Conservation (phyloP, 1,140 invertebrate species). For the Drosophila sproati region DNA sequence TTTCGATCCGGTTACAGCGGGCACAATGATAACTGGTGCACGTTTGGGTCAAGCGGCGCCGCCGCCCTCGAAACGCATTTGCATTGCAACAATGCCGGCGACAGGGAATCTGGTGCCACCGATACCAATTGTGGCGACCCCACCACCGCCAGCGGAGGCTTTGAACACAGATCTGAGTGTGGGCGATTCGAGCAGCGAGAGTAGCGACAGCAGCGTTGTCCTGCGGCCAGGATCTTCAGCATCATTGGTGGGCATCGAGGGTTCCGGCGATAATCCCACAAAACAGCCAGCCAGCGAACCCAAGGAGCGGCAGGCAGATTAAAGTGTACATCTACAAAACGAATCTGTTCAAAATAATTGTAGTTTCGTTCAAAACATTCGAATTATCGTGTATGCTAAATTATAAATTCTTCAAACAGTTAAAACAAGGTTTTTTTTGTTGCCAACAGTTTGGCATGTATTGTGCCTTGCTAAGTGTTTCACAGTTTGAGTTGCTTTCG, state of each 20-base stretch:
- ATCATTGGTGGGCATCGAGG: constrained; percentile 49
- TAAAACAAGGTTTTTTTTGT: neutral
- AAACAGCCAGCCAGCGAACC: constrained; percentile 10
- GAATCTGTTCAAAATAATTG: constrained; percentile 55
- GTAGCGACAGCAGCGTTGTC: constrained; percentile 69
- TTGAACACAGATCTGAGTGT: constrained; percentile 49
- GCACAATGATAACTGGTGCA: constrained; percentile 64
- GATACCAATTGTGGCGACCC: constrained; percentile 19
- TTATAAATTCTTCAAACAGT: constrained; percentile 55
- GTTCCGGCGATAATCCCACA: constrained; percentile 54
- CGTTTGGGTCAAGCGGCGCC: constrained; percentile 68
- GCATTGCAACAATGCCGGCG: constrained; percentile 37
- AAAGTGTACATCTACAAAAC: constrained; percentile 2
- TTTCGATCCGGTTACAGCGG: constrained; percentile 85
- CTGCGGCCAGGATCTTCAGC: constrained; percentile 53
- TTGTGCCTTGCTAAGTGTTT: neutral
- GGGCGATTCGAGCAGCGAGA: constrained; percentile 73
- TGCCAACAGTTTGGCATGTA: neutral
- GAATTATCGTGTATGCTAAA: constrained; percentile 40
- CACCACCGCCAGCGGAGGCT: constrained; percentile 54
- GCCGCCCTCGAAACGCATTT: constrained; percentile 70
- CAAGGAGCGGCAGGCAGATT: constrained; percentile 38
- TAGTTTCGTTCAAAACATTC: constrained; percentile 53
- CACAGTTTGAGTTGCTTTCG: constrained; percentile 9
- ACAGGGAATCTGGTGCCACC: constrained; percentile 46